Evolutionary conservation across 2,888 invertebrate genomes (phyloP).

Genomic region (Conomelus anceps): DNA sequence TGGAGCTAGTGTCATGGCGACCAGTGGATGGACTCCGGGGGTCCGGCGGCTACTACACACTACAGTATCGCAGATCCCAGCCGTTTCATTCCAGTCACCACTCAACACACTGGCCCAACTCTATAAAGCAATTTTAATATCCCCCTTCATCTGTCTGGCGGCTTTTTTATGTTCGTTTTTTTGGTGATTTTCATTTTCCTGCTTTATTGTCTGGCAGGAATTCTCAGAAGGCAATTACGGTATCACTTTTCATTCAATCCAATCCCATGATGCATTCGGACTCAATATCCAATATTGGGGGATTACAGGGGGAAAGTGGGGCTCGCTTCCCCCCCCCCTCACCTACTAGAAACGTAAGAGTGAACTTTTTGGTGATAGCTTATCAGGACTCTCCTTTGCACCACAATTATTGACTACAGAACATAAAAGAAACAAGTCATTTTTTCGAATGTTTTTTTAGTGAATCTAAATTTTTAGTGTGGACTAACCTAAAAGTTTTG

Average conservation of each 20-base stretch:
- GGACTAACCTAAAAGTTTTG: too few species aligned
- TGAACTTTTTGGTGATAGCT: too few species aligned
- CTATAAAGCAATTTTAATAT: neutral
- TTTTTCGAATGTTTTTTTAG: too few species aligned
- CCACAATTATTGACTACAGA: too few species aligned
- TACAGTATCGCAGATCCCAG: neutral
- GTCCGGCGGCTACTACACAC: neutral
- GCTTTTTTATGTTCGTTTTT: neutral
- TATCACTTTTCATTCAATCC: neutral
- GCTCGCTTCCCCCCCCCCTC: too few species aligned
- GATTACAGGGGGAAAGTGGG: too few species aligned
- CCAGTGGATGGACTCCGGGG: neutral
- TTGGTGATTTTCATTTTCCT: neutral
- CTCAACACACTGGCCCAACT: neutral
- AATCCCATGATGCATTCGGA: neutral
- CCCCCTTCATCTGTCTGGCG: neutral
- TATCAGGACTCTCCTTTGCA: too few species aligned
- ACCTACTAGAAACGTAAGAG: too few species aligned
- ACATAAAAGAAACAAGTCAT: too few species aligned
- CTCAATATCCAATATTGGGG: neutral
- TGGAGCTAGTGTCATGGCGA: neutral
- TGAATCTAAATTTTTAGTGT: too few species aligned
- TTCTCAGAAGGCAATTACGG: neutral
- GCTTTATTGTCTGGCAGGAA: neutral
- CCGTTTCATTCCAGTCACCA: neutral